Conservation (phyloP, 2,797 vertebrate species). For the Crax fasciolata region DNA sequence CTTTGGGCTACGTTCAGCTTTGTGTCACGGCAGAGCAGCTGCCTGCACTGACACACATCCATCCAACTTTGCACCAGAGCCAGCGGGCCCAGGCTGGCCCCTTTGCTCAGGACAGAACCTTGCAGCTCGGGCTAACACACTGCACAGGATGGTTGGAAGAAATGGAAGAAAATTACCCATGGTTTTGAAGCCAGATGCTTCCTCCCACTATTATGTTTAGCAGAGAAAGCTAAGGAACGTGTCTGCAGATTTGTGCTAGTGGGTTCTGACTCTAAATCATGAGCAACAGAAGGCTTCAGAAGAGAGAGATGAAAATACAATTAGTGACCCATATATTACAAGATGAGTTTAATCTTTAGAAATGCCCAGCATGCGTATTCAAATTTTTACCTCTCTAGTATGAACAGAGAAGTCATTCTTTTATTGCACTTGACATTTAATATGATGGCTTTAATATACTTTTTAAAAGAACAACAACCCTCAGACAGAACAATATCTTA, state of each 20-base stretch:
- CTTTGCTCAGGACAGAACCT: neutral
- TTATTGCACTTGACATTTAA: conserved; percentile 57
- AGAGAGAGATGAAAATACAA: conserved; percentile 53
- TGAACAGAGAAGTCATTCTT: conserved; percentile 10
- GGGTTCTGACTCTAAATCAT: conserved; percentile 44
- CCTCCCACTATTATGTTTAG: conserved; percentile 44
- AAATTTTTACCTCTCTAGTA: conserved; percentile 3
- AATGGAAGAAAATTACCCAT: neutral
- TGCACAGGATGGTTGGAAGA: neutral
- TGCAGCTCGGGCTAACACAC: neutral
- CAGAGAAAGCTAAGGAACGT: conserved; percentile 37
- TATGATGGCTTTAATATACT: conserved; percentile 30
- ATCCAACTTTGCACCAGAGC: neutral
- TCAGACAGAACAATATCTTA: conserved; percentile 54
- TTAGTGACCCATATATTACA: neutral
- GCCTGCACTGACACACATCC: neutral
- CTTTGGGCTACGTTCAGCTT: conserved; percentile 34
- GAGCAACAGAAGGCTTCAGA: neutral
- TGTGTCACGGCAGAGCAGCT: neutral
- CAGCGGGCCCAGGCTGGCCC: neutral
- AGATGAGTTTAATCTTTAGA: conserved; percentile 60
- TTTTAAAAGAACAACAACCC: conserved; percentile 37
- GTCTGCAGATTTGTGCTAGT: conserved; percentile 46
- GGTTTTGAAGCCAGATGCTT: conserved; percentile 54
- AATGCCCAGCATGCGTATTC: neutral